Conservation (phyloP, 2,113 vertebrate species). For the Sorex fumeus region DNA sequence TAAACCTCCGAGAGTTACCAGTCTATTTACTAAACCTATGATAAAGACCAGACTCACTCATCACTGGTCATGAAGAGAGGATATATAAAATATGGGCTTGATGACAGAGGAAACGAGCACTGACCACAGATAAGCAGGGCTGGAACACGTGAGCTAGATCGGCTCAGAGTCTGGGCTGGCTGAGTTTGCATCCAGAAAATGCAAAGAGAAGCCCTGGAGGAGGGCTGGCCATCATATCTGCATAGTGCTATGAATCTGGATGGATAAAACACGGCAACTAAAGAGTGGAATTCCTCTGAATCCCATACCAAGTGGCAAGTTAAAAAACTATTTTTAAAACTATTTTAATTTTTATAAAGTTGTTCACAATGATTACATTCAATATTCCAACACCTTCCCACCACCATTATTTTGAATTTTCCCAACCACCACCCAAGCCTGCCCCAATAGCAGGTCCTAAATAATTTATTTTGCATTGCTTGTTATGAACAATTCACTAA, state of each 20-base stretch:
- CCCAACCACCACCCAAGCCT: no score
- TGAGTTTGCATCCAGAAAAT: no score
- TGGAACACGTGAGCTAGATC: background rate
- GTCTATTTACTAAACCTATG: conserved; percentile 26
- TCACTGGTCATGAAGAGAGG: conserved; percentile 25
- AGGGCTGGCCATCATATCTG: background rate
- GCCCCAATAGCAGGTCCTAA: no score
- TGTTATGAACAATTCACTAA: no score
- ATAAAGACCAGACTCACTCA: conserved; percentile 26
- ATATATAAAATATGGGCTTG: background rate
- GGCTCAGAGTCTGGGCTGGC: background rate
- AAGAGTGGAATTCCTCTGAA: conserved; percentile 63
- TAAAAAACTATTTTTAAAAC: conserved; percentile 55
- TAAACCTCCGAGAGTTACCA: conserved; percentile 45
- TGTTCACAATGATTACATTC: no score
- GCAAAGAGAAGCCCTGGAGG: conserved; percentile 5
- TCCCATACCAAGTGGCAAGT: conserved; percentile 53
- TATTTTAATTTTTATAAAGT: no score
- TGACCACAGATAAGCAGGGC: conserved; percentile 20
- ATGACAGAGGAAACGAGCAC: conserved; percentile 21
- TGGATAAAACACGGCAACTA: conserved; percentile 60
- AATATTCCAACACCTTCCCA: no score
- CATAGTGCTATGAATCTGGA: conserved; percentile 4
- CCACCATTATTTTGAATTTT: no score
- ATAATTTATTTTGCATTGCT: no score